These are phyloP conservation scores for Acrocephalus arundinaceus DNA, from an alignment of 2,113 vertebrate species.

Conservation along the genomic window DNA sequence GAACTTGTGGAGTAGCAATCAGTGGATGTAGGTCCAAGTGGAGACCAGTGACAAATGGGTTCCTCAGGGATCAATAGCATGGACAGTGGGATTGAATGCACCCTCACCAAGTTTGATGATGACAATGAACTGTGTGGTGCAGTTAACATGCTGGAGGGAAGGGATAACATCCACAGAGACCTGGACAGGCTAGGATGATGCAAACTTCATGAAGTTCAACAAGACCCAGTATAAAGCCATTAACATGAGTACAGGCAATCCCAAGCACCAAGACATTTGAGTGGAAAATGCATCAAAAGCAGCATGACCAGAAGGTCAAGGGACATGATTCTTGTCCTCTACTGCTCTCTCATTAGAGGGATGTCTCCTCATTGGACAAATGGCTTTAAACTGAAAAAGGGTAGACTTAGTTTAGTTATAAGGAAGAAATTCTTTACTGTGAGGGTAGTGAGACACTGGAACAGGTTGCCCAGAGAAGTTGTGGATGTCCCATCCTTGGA, in stretches of 20 bases:
- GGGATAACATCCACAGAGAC: not conserved
- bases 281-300: not conserved
- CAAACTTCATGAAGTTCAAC: not conserved
- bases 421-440: not conserved
- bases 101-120: not conserved
- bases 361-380: not conserved
- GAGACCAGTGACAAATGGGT: accelerated
- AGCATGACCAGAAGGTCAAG: accelerated
- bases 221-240: not conserved
- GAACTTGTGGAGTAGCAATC: not conserved
- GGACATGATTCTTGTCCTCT: not conserved
- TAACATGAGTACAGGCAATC: not conserved
- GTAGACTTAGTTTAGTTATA: not conserved
- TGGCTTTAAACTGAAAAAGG: not conserved
- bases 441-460: not conserved
- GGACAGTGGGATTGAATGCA: not conserved
- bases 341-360: no score
- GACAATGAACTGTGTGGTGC: not conserved
- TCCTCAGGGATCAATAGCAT: not conserved
- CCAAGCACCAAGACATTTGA: not conserved
- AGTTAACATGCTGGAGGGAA: not conserved
- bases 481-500: not conserved
- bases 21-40: accelerated
- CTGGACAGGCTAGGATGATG: not conserved
- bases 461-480: not conserved